Base-by-base conservation (phyloP, 2,113 vertebrate genomes). In the Cettia cetti region DNA sequence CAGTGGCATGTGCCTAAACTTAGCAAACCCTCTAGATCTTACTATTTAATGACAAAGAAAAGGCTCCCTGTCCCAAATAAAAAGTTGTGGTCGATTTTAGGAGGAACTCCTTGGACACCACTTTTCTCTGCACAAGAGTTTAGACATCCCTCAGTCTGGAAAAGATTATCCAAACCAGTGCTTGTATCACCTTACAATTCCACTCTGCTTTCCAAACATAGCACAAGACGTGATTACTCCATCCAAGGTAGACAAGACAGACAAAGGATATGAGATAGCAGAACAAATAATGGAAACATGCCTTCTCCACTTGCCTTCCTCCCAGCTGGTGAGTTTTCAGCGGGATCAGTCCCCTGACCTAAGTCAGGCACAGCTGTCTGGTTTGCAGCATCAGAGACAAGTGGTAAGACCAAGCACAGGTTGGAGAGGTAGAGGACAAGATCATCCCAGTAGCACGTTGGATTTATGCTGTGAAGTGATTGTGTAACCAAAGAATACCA, bases 161-260 rank as follows among this genome's bases (percentile, higher is more conserved):
- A 94, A 84, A 57, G 37, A 92, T 96, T 90, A 95, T 59, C 66
- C 19, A 44, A 82, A 80, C 26, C 79, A 83, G 33, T 16, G 42
- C 63, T 72, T 53, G 21, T 89, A 95, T 95, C 93, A 82, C 63
- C 66, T 91, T 92, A 94, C 87, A 49, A 90, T 95, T 94, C 95
- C 90, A 80, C 78, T 91, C 63, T 60, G 57, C 87, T 66, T 95
- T 97, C 94, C 91, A 95, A 96, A 92, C 72, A 74, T 30, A 90
- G 80, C 72, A 63, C 59, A 89, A 82, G 78, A 54, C 0, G 1
- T 20, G 39, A 89, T 92, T 94, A 75, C 78, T 78, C 50, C 27
- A 66, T 92, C 94, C 75, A 85, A 96, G 87, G 82, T 86, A 95
- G 94, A 86, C 78, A 75, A 86, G 86, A 86, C 68, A 90, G 71